Base-by-base conservation (phyloP, 2,888 invertebrate genomes). In the Pocota personata region DNA sequence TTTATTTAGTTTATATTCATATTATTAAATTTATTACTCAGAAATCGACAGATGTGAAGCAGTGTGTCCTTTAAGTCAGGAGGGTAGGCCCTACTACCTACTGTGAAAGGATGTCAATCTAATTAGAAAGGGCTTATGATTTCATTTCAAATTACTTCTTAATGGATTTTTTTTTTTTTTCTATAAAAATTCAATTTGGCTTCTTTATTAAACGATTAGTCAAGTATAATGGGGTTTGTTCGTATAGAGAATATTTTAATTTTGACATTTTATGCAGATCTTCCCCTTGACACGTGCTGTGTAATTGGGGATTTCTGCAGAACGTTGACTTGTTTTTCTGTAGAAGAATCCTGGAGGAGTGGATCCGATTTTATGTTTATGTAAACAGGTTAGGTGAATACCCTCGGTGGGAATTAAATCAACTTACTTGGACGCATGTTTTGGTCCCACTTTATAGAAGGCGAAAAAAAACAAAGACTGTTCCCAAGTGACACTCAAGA, bases 171-270 rank as follows among this genome's bases (percentile, higher is more conserved):
- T 5, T 24, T 16, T 21, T 12, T 12, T 27, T 30, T 24, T 14
- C 1, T 12, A 32, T 57, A 32, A 46, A 32, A 32, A n/a, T 24
- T 52, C 19, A 46, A 46, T 27, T 57, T 58, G 57, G 35, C 14
- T 24, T 55, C 4, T 40, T 43, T 60, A 69, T 60, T 37, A 69
- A 69, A 58, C 32, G 62, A 62, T 62, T 62, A 48, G n/a, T 8
- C 35, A 64, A n/a, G 19, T n/a, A 8, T 30, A 35, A 19, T 21
- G 40, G 3, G 19, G 5, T 2, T n/a, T 21, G 19, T 19, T 35
- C 3, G 5, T 21, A 10, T 46, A 24, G 37, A 19, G n/a, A 24
- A 14, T n/a, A 21, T 27, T 58, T 37, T 1, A 24, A 43, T 64
- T 48, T 48, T 12, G 0, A 12, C 6, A 48, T 32, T 48, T 64